Base-by-base conservation (phyloP, 1,140 invertebrate species). In the Colletes latitarsis region DNA sequence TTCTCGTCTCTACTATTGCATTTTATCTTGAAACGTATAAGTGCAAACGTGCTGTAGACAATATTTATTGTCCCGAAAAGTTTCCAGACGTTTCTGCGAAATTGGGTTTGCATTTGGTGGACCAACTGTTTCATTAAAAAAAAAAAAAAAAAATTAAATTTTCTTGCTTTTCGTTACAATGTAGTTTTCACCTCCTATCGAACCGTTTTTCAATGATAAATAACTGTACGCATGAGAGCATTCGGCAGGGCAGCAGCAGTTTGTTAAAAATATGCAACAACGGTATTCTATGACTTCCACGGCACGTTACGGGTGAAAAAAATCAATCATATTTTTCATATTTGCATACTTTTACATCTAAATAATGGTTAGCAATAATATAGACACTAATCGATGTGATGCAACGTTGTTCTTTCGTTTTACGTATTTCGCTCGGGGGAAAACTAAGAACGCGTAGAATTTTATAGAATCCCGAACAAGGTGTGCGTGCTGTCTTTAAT, bases 51-150 rank as follows among this genome's bases (percentile, higher is more conserved):
- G 14, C 5, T 41, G 10, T 63, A 19, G 17, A 21, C 17, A 71
- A 49, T 4, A 6, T 53, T 15, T 4, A 21, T 43, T 63, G 30
- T 53, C 49, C n/a, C 49, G 15, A 60, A 6, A 63, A 63, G 6
- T 52, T 72, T 72, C 41, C 30, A 79, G 39, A 64, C 8, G 10
- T 53, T 17, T 72, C 8, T 14, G 15, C 10, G 39, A 19, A 57
- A 73, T 64, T 71, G 15, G 49, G 39, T 64, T 62, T 46, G 75
- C 67, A 62, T 77, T 77, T 77, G 49, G 49, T 6, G 75, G 55
- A 77, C 53, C 66, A 69, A 75, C 39, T 21, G 15, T 57, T 77
- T 67, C 15, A n/a, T 43, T 3, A n/a, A 6, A 68, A 10, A 6
- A 17, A 4, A n/a, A 6, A 68, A 10, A 6, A 17, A 4, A 12